These are phyloP conservation scores for Trematomus loennbergii DNA, from an alignment of 2,113 vertebrate genomes.

Conservation along the genomic window DNA sequence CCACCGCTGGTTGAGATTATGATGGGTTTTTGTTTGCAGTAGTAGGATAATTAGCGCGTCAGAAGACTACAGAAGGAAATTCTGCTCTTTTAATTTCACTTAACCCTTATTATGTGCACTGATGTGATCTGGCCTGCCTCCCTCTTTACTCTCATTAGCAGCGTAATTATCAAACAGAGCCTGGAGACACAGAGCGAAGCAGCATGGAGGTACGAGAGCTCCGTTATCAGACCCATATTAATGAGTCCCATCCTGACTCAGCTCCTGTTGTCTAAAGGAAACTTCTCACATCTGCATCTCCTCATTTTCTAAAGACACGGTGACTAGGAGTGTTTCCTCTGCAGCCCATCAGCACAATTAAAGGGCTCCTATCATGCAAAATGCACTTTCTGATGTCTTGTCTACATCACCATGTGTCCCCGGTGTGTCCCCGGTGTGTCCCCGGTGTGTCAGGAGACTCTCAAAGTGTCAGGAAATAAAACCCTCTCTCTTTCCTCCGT, in stretches of 20 bases:
- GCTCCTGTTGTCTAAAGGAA: conserved; percentile 23
- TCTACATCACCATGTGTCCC: too few species aligned
- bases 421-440: too few species aligned
- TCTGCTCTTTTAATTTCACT: conserved; percentile 62
- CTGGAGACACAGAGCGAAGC: conserved; percentile 52
- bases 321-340: conserved; percentile 50
- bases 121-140: conserved; percentile 48
- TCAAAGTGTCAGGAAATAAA: too few species aligned
- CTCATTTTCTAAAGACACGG: conserved; percentile 61
- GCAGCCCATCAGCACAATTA: conserved; percentile 68
- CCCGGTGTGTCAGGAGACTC: too few species aligned
- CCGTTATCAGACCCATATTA: conserved; percentile 55
- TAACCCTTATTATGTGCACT: conserved; percentile 59
- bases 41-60: conserved; percentile 38
- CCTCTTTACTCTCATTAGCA: conserved; percentile 56
- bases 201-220: conserved; percentile 40
- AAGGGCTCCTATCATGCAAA: conserved; percentile 16
- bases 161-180: conserved; percentile 70
- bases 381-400: too few species aligned
- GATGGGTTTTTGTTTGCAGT: conserved; percentile 10
- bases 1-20: background rate
- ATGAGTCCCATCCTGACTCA: conserved; percentile 57
- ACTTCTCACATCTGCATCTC: conserved; percentile 30
- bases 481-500: too few species aligned
- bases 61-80: conserved; percentile 48